Evolutionary conservation across 2,113 vertebrate genomes (phyloP).

Genomic region (Sylvia atricapilla): DNA sequence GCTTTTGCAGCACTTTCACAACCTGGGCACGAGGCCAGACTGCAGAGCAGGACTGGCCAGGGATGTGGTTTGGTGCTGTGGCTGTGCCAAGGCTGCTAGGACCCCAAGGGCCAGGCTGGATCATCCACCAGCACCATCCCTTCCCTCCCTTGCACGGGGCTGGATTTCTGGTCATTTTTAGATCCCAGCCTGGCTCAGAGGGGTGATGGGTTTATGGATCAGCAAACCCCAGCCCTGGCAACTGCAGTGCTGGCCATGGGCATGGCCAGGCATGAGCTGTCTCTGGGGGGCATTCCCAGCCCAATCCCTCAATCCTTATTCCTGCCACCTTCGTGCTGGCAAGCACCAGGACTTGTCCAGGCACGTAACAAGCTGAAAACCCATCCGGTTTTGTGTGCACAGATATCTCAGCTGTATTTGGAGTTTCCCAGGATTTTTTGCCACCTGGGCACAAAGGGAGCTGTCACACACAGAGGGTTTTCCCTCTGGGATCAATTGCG

Average conservation of each 20-base stretch:
- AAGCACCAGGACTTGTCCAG: neutral
- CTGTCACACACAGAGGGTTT: neutral
- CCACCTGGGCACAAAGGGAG: neutral
- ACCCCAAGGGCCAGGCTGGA: neutral
- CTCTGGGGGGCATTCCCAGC: neutral
- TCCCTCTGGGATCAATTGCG: neutral
- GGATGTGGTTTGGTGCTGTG: neutral
- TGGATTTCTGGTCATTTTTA: neutral
- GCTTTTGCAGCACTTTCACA: neutral
- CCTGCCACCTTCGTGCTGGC: neutral
- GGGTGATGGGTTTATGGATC: neutral
- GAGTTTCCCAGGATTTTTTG: neutral
- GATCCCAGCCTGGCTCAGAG: neutral
- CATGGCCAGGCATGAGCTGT: neutral
- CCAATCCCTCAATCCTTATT: neutral
- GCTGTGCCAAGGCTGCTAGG: neutral
- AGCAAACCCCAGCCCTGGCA: neutral
- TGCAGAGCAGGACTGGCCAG: neutral
- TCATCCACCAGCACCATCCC: neutral
- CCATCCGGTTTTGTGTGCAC: neutral
- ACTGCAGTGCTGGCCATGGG: rapidly evolving
- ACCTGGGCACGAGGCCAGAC: neutral
- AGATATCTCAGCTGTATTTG: neutral
- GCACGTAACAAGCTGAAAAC: neutral
- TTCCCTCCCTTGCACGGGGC: neutral